Evolutionary conservation across 2,797 vertebrate species (phyloP).

Genomic region (Cirrhinus mrigala): DNA sequence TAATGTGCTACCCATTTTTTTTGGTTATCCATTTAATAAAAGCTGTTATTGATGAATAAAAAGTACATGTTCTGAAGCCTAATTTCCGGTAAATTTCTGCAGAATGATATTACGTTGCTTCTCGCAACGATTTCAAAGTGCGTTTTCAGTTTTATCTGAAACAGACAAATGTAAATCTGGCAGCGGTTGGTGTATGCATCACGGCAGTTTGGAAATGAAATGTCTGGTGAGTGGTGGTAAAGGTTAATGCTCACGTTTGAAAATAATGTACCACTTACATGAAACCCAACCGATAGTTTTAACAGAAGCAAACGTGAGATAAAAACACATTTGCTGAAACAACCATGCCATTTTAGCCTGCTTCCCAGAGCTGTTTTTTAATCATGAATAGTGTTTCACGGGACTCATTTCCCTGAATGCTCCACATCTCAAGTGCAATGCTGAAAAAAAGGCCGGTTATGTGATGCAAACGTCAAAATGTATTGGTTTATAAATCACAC

Average conservation of each 20-base stretch:
- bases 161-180: not conserved
- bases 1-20: not conserved
- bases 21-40: not conserved
- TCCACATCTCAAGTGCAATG: not conserved
- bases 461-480: not conserved
- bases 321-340: not conserved
- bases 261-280: not conserved
- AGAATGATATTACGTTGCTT: not conserved
- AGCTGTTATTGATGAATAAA: not conserved
- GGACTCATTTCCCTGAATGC: not conserved
- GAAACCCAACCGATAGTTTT: not conserved
- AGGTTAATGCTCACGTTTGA: not conserved
- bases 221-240: not conserved
- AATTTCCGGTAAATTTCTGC: not conserved
- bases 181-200: not conserved
- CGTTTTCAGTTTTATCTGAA: not conserved
- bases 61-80: not conserved
- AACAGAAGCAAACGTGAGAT: not conserved
- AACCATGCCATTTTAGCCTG: not conserved
- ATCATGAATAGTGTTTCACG: not conserved
- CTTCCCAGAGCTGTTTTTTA: not conserved
- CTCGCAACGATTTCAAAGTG: not conserved
- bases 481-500: not conserved
- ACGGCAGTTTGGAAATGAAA: not conserved
- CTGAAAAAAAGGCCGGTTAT: not conserved